Evolutionary conservation across 2,113 vertebrate genomes (phyloP).

Genomic region (Ctenodactylus gundi): DNA sequence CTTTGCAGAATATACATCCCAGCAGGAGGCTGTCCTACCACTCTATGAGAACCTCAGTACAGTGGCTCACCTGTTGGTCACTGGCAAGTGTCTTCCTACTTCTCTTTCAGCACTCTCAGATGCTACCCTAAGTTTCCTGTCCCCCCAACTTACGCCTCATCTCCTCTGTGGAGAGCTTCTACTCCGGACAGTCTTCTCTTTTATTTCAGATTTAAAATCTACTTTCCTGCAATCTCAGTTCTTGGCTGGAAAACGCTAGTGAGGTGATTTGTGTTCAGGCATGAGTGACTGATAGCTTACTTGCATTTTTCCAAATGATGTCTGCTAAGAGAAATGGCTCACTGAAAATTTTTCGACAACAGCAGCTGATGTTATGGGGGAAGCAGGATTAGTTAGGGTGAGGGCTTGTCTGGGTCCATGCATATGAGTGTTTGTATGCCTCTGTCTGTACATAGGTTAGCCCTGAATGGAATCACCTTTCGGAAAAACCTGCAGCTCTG

Average conservation of each 20-base stretch:
- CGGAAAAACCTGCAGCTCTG: background rate
- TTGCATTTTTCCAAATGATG: background rate
- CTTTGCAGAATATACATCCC: background rate
- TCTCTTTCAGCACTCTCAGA: background rate
- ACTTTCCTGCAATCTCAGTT: background rate
- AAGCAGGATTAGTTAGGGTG: background rate
- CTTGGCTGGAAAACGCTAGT: background rate
- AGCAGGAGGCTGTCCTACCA: background rate
- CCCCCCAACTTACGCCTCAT: background rate
- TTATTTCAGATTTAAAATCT: background rate
- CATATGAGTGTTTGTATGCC: background rate
- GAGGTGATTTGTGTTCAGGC: background rate
- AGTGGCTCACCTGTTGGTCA: background rate
- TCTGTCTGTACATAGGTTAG: background rate
- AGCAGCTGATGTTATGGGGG: background rate
- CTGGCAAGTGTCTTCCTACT: background rate
- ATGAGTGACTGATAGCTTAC: background rate
- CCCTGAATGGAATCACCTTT: background rate
- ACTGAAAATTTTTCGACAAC: background rate
- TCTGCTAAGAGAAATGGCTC: constrained; percentile 29
- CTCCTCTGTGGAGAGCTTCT: background rate
- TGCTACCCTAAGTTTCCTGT: background rate
- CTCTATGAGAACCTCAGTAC: background rate
- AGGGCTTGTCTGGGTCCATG: background rate
- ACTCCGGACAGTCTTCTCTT: background rate